Base-by-base conservation (phyloP, 2,888 invertebrate species). In the Chirona hameri region DNA sequence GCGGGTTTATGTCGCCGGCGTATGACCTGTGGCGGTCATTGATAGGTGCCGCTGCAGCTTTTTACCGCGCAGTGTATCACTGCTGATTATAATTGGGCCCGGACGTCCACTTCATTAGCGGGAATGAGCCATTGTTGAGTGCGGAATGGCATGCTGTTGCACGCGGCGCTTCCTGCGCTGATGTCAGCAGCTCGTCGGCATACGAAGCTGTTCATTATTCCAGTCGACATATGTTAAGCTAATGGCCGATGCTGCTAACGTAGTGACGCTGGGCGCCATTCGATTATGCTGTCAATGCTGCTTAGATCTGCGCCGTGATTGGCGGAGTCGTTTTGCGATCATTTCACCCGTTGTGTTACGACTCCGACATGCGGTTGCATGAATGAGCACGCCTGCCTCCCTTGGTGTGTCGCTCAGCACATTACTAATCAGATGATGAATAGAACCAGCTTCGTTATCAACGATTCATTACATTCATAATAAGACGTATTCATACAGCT, bases 51-150 rank as follows among this genome's bases (percentile, higher is more conserved):
- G 21, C 57, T 21, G 57, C 24, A 24, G 21, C 29, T 69, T 69
- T 69, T 69, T 69, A 69, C 14, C 12, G 29, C 29, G 69, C 69
- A 10, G 29, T 15, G 69, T 29, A 69, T 29, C 27, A 29, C 69
- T 9, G 69, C 69, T n/a, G 12, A 69, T 29, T 69, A 69, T 69
- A 69, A 29, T 69, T 69, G 60, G 69, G 9, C 69, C 14, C 69
- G 69, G n/a, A 69, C n/a, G 69, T 69, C 69, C 69, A 69, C 69
- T 69, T 69, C 69, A 69, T 69, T 69, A 69, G 69, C 29, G 15
- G 69, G 15, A 69, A 69, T 29, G 69, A 29, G 27, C 69, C n/a
- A 69, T 69, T 69, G 69, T 69, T n/a, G 29, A 24, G 24, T 57
- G 57, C 48, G 48, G 48, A 48, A 48, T 48, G 48, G 48, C 48